Conservation (phyloP, 2,113 vertebrate species). For the Paralichthys olivaceus region DNA sequence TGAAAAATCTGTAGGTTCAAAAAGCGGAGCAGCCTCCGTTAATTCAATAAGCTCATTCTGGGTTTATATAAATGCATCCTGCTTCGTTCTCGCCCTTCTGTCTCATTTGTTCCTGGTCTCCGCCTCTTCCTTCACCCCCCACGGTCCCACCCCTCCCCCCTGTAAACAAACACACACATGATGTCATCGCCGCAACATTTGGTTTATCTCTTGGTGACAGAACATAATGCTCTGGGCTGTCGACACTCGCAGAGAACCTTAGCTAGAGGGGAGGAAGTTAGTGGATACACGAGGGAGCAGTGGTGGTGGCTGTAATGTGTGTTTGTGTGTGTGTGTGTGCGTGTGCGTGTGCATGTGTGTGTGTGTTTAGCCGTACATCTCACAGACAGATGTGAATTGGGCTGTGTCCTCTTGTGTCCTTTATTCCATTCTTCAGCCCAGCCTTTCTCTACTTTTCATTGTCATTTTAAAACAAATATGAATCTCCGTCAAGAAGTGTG, state of each 20-base stretch:
- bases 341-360: constrained; percentile 16
- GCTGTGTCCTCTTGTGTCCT: not conserved
- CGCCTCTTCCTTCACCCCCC: constrained; percentile 21
- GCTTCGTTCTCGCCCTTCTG: constrained; percentile 5
- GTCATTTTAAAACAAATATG: no score
- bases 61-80: constrained; percentile 36
- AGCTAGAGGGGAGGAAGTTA: constrained; percentile 56
- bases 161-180: constrained; percentile 71
- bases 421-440: no score
- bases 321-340: constrained; percentile 6
- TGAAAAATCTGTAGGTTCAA: constrained; percentile 1
- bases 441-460: no score
- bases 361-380: constrained; percentile 25
- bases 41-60: constrained; percentile 29
- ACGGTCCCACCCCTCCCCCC: not conserved
- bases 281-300: not conserved
- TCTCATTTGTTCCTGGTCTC: constrained; percentile 8
- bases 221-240: constrained; percentile 48
- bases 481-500: no score
- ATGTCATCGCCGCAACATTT: constrained; percentile 65
- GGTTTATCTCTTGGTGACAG: constrained; percentile 72
- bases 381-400: constrained; percentile 45
- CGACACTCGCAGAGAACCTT: constrained; percentile 45
- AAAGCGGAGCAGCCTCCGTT: constrained; percentile 26
- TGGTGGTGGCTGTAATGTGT: not conserved